Percentiles rank a stretch among this genome's conserved stretches.
Evolutionary conservation across 2,797 vertebrate genomes (phyloP).

Genomic region (Lepilemur ruficaudatus): DNA sequence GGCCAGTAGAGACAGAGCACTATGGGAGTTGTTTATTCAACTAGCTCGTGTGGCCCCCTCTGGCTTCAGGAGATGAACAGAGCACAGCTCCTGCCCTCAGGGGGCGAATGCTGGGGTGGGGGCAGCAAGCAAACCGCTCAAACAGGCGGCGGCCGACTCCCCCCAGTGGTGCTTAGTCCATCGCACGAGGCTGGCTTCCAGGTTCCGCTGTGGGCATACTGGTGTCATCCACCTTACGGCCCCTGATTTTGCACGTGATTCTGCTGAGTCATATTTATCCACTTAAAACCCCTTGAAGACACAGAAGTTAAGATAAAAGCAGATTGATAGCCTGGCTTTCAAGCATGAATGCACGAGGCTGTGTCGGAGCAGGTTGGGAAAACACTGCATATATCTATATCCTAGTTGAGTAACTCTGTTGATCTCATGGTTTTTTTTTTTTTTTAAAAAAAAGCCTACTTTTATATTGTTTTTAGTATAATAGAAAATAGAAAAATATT

Average conservation of each 20-base stretch:
- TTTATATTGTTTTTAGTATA: conserved; percentile 12
- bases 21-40: not conserved
- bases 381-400: conserved; percentile 13
- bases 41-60: not conserved
- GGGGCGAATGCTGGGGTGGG: not conserved
- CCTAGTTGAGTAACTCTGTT: conserved; percentile 45
- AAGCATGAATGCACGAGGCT: conserved; percentile 61
- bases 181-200: not conserved
- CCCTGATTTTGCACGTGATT: conserved; percentile 43
- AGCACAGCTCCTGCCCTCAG: not conserved
- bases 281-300: conserved; percentile 58
- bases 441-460: not conserved
- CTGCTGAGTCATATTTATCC: conserved; percentile 70
- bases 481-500: conserved; percentile 12
- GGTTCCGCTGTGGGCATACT: not conserved
- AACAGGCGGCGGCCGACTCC: not conserved
- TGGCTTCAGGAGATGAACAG: not conserved
- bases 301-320: conserved; percentile 67
- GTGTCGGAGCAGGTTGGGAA: conserved; percentile 8
- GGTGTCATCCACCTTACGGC: not conserved
- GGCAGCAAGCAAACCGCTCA: not conserved
- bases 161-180: not conserved
- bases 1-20: not conserved
- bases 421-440: conserved; percentile 28
- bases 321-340: conserved; percentile 69